Percentiles rank a stretch among this genome's conserved stretches.
phyloP scores from a whole-genome alignment of 1,140 invertebrate genomes.

The Trichonephila clavipes region DNA sequence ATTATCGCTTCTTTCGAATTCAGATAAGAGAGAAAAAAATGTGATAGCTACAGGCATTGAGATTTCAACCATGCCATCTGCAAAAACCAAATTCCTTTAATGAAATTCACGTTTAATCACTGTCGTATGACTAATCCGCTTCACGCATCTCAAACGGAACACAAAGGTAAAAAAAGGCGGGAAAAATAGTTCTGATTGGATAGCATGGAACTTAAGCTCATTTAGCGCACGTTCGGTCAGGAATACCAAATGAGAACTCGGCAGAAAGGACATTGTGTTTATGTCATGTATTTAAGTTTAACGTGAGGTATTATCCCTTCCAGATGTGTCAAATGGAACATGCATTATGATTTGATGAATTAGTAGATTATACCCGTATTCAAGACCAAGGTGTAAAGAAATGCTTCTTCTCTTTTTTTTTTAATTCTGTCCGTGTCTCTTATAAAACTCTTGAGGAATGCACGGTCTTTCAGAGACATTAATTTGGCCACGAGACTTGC shows the following conservation, averaged over 20 bases:
- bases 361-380: conserved; percentile 65
- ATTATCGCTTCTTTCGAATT: not conserved
- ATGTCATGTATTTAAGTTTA: conserved; percentile 21
- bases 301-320: conserved; percentile 54
- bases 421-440: not conserved
- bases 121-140: conserved; percentile 55
- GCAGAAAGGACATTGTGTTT: conserved; percentile 34
- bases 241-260: conserved; percentile 56
- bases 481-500: conserved; percentile 61
- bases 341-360: conserved; percentile 72
- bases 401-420: not conserved
- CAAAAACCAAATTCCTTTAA: conserved; percentile 28
- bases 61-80: conserved; percentile 19
- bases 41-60: not conserved
- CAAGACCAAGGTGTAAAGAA: conserved; percentile 11
- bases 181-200: conserved; percentile 42
- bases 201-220: conserved; percentile 57
- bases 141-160: conserved; percentile 34
- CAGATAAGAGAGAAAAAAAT: not conserved
- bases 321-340: conserved; percentile 59
- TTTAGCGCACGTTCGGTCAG: not conserved
- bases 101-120: conserved; percentile 72
- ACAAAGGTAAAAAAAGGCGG: conserved; percentile 25
- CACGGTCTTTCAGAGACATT: conserved; percentile 44
- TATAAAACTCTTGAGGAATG: conserved; percentile 62